These are phyloP conservation scores for Tringa solitaria DNA, from an alignment of 2,113 vertebrate species.

Conservation along the genomic window DNA sequence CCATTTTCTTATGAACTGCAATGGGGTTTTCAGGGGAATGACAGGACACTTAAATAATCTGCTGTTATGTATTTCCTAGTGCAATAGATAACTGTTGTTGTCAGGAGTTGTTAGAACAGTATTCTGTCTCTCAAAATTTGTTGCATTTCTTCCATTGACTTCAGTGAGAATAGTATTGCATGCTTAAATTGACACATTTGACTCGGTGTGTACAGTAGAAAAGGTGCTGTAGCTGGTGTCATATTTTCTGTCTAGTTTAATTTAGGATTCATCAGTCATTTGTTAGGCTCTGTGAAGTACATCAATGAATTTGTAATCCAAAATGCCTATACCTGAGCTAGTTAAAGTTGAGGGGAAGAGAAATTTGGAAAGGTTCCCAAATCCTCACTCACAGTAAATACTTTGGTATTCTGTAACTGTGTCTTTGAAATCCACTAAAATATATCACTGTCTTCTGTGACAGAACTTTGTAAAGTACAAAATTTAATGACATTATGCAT, in stretches of 20 bases:
- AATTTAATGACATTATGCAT: neutral
- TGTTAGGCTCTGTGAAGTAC: neutral
- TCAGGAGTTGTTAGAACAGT: neutral
- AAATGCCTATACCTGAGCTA: neutral
- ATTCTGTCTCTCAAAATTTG: neutral
- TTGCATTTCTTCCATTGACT: neutral
- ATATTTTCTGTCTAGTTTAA: neutral
- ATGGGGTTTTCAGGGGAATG: neutral
- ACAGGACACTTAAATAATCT: neutral
- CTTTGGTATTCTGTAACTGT: neutral
- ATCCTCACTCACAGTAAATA: neutral
- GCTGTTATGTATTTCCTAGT: neutral
- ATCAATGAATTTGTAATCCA: neutral
- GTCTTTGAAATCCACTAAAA: neutral
- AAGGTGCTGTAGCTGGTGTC: neutral
- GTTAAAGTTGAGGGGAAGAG: neutral
- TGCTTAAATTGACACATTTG: neutral
- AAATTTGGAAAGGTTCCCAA: neutral
- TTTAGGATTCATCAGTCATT: slow-evolving; percentile 19
- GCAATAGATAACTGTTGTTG: neutral
- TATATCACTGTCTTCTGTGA: neutral
- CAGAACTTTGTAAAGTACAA: neutral
- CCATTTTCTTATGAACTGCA: neutral
- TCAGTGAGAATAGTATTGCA: neutral
- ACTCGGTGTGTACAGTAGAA: neutral